Percentiles rank a stretch among this genome's conserved stretches.
Conservation (phyloP, 2,888 invertebrate species). For the Eilema sororculum region DNA sequence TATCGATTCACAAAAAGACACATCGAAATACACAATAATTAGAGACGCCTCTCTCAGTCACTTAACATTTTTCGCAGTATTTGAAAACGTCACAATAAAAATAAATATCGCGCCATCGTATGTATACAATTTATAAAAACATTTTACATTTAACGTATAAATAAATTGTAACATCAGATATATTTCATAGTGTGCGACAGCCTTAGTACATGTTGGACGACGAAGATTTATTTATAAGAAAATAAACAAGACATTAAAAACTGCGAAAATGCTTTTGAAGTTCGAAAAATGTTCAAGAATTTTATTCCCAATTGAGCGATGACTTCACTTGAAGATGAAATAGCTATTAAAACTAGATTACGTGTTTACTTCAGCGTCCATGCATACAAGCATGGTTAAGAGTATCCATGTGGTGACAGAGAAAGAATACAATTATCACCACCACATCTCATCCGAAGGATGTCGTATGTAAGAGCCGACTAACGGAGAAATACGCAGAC, state of each 20-base stretch:
- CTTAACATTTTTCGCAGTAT: too few relatives aligned
- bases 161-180: background rate
- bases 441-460: too few relatives aligned
- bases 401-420: too few relatives aligned
- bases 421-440: too few relatives aligned
- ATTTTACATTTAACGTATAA: background rate
- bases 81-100: background rate
- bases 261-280: constrained; percentile 27
- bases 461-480: too few relatives aligned
- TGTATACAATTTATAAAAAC: background rate
- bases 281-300: constrained; percentile 6
- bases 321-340: constrained; percentile 5
- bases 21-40: too few relatives aligned
- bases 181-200: background rate
- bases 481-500: too few relatives aligned
- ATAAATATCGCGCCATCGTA: background rate
- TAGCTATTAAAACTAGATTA: background rate
- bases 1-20: too few relatives aligned
- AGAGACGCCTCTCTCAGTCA: too few relatives aligned
- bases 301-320: background rate
- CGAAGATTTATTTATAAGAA: constrained; percentile 23
- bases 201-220: constrained; percentile 16
- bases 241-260: constrained; percentile 20
- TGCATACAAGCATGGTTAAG: too few relatives aligned
- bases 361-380: background rate